Percentiles rank a stretch among this genome's conserved stretches.
Conservation (phyloP, 2,888 invertebrate genomes). For the Sinotaia quadrata region DNA sequence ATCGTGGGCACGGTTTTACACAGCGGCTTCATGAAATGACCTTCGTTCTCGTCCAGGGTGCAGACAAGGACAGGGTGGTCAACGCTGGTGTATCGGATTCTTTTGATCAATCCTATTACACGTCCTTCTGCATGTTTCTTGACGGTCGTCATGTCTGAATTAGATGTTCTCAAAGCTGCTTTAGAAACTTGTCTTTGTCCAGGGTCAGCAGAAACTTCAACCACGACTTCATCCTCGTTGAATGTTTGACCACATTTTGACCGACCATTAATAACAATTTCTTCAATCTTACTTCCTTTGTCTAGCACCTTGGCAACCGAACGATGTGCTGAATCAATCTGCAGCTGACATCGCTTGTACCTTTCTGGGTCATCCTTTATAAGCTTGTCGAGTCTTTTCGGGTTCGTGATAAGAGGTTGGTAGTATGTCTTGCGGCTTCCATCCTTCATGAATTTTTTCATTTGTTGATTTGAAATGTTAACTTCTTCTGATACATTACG, state of each 20-base stretch:
- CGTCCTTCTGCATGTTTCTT: conserved; percentile 37
- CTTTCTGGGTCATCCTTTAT: conserved; percentile 2
- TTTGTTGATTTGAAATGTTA: background rate
- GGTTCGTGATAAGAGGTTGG: background rate
- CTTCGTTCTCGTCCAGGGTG: conserved; percentile 40
- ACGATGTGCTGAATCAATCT: conserved; percentile 31
- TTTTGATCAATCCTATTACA: conserved; percentile 43
- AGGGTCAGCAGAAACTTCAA: conserved; percentile 30
- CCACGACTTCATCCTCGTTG: conserved; percentile 36
- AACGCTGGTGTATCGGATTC: conserved; percentile 33
- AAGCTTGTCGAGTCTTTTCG: background rate
- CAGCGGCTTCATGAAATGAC: conserved; percentile 46
- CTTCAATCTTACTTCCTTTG: conserved; percentile 1
- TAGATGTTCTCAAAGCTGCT: background rate
- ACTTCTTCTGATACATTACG: background rate
- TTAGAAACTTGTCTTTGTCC: background rate
- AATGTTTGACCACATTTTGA: conserved; percentile 38
- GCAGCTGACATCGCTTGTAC: conserved; percentile 32
- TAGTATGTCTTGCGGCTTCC: background rate
- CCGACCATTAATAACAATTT: conserved; percentile 36
- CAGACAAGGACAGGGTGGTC: conserved; percentile 47
- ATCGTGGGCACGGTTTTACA: conserved; percentile 56
- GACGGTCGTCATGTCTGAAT: background rate
- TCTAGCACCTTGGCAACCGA: conserved; percentile 26
- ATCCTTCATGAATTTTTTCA: background rate